A percentile compares a stretch with the other conserved stretches of the same genome.
Evolutionary conservation across 2,888 invertebrate species (phyloP).

Genomic region (Apotomis turbidana): DNA sequence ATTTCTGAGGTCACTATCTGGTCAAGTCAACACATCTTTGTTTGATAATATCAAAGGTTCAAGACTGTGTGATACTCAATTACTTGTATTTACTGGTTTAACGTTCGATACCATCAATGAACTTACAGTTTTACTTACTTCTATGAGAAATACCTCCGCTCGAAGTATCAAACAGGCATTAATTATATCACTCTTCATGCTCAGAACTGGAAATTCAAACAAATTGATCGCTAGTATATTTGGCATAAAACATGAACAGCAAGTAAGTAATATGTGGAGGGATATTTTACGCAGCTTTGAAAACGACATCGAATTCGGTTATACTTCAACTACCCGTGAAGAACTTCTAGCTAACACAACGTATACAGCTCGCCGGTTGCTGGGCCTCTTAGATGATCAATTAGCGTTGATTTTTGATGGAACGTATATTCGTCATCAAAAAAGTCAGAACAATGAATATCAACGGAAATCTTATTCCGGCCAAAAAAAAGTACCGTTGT

Average conservation of each 20-base stretch:
- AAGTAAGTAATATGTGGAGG: neutral
- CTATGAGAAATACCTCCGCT: constrained; percentile 8
- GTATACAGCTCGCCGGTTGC: constrained; percentile 16
- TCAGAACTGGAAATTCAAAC: constrained; percentile 8
- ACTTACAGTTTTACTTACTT: constrained; percentile 1
- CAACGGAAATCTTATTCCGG: neutral
- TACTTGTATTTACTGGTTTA: neutral
- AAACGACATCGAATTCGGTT: constrained; percentile 9
- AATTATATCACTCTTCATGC: neutral
- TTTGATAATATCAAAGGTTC: neutral
- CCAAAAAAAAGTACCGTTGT: constrained; percentile 2
- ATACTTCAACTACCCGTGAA: constrained; percentile 4
- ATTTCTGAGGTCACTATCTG: constrained; percentile 1
- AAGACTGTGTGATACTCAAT: constrained; percentile 7
- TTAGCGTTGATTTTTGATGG: constrained; percentile 15
- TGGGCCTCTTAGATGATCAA: constrained; percentile 13
- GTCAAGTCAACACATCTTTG: constrained; percentile 11
- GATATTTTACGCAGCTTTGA: constrained; percentile 9
- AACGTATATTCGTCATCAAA: constrained; percentile 16
- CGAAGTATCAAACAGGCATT: constrained; percentile 2
- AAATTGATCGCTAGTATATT: neutral
- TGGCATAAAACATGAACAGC: constrained; percentile 9
- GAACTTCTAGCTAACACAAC: constrained; percentile 11
- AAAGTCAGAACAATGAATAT: constrained; percentile 15
- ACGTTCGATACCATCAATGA: constrained; percentile 5